Evolutionary conservation across 2,797 vertebrate species (phyloP).

Genomic region (Odontamblyopus lacepedii): DNA sequence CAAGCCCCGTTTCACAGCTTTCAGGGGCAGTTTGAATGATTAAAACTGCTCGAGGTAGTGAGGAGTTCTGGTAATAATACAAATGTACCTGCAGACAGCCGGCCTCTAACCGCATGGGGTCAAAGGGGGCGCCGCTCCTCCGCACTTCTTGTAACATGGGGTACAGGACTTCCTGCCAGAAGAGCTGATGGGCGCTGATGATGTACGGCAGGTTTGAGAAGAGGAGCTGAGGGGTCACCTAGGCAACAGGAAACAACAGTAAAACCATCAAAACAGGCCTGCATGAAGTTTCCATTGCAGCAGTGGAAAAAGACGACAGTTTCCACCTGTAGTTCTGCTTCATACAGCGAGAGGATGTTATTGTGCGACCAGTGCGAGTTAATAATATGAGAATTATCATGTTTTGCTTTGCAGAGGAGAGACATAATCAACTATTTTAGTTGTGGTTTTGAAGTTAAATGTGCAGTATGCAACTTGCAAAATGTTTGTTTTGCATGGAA

Average conservation of each 20-base stretch:
- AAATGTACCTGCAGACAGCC: slow-evolving; percentile 79
- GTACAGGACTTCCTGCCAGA: slow-evolving; percentile 83
- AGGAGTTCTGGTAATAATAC: no score
- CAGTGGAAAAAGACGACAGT: slow-evolving; percentile 48
- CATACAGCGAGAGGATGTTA: slow-evolving; percentile 49
- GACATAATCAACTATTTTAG: not conserved
- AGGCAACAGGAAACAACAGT: slow-evolving; percentile 21
- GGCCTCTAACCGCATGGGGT: slow-evolving; percentile 77
- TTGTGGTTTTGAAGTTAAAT: not conserved
- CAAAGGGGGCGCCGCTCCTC: slow-evolving; percentile 75
- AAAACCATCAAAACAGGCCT: slow-evolving; percentile 9
- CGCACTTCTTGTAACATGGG: slow-evolving; percentile 78
- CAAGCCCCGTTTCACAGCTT: no score
- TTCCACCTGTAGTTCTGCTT: slow-evolving; percentile 42
- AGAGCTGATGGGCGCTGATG: slow-evolving; percentile 75
- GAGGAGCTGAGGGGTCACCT: slow-evolving; percentile 75
- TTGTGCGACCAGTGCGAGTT: slow-evolving; percentile 7
- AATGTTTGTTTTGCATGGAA: no score
- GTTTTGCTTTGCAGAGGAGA: not conserved
- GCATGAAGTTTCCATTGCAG: slow-evolving; percentile 45
- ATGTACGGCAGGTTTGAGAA: slow-evolving; percentile 82
- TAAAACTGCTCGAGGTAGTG: no score
- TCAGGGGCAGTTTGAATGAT: no score
- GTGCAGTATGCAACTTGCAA: not conserved
- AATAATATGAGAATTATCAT: not conserved